Evolutionary conservation across 2,888 invertebrate genomes (phyloP).

Genomic region (Trachelus iudaicus): DNA sequence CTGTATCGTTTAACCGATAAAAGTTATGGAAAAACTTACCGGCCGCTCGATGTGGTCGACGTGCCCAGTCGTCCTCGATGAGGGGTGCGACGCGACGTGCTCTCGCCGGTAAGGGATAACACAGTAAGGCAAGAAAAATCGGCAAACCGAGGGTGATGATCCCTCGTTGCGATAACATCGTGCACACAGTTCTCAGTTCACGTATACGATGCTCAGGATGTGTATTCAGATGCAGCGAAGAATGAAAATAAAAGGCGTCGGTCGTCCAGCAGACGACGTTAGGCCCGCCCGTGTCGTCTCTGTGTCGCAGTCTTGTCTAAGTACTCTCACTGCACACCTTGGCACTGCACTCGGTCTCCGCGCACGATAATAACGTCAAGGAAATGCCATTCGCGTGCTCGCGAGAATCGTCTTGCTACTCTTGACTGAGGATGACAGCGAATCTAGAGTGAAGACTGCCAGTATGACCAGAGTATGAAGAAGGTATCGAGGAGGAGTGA

Average conservation of each 20-base stretch:
- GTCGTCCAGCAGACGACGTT: neutral
- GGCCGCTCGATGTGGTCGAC: slow-evolving; percentile 74
- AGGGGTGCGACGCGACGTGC: slow-evolving; percentile 73
- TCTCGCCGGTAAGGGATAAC: slow-evolving; percentile 61
- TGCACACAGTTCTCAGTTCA: slow-evolving; percentile 14
- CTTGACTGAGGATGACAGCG: neutral
- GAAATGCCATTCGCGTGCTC: neutral
- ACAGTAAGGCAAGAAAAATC: slow-evolving; percentile 57
- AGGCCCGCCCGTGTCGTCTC: neutral
- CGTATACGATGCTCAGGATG: neutral
- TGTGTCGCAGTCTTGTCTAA: neutral
- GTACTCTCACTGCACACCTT: neutral
- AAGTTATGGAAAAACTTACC: slow-evolving; percentile 68
- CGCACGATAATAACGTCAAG: neutral
- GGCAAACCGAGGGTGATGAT: slow-evolving; percentile 34
- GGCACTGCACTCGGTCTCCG: neutral
- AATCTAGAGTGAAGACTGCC: neutral
- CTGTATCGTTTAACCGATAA: neutral
- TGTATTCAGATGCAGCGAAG: neutral
- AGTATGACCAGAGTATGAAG: neutral
- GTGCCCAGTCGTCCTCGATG: slow-evolving; percentile 76
- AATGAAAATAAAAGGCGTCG: neutral
- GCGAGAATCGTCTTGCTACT: neutral
- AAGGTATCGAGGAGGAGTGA: neutral
- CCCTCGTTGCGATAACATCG: slow-evolving; percentile 30